Conservation (phyloP, 92 coral and sea anemone genomes). For the Blastomussa wellsi region DNA sequence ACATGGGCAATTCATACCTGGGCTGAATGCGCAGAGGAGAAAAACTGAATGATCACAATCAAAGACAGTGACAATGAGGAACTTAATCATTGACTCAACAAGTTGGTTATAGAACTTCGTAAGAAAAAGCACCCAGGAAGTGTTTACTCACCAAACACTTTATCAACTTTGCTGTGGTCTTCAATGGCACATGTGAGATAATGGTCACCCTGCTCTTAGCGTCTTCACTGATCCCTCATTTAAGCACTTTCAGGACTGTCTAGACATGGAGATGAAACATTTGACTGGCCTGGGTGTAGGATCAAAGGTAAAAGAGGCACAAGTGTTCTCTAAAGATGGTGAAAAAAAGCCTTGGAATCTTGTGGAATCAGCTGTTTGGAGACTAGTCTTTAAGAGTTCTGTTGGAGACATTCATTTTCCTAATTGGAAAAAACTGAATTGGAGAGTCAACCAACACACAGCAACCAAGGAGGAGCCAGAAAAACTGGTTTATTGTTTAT, state of each 20-base stretch:
- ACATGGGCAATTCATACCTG: slow-evolving; percentile 22
- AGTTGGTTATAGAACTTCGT: slow-evolving; percentile 47
- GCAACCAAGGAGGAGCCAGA: slow-evolving; percentile 15
- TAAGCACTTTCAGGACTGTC: slow-evolving; percentile 34
- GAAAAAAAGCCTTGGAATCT: slow-evolving; percentile 26
- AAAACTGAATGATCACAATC: slow-evolving; percentile 23
- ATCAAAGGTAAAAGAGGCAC: slow-evolving; percentile 28
- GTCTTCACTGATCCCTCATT: slow-evolving; percentile 32
- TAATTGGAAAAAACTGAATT: slow-evolving; percentile 41
- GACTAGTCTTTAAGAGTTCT: slow-evolving; percentile 17
- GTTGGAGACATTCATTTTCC: slow-evolving; percentile 43
- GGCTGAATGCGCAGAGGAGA: slow-evolving; percentile 9
- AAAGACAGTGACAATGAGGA: slow-evolving; percentile 37
- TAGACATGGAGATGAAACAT: slow-evolving; percentile 41
- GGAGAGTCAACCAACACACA: slow-evolving; percentile 30
- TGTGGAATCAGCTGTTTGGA: slow-evolving; percentile 18
- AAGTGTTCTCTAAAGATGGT: slow-evolving; percentile 20
- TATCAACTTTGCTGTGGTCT: slow-evolving; percentile 51
- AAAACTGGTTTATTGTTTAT: slow-evolving; percentile 47
- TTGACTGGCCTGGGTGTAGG: slow-evolving; percentile 33
- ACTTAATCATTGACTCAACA: slow-evolving; percentile 50
- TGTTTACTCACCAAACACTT: slow-evolving; percentile 34
- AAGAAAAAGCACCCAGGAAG: slow-evolving; percentile 44
- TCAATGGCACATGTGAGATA: slow-evolving; percentile 43
- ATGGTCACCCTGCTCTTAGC: slow-evolving; percentile 38